Base-by-base conservation (phyloP, 2,797 vertebrate genomes). In the Dipus sagitta region DNA sequence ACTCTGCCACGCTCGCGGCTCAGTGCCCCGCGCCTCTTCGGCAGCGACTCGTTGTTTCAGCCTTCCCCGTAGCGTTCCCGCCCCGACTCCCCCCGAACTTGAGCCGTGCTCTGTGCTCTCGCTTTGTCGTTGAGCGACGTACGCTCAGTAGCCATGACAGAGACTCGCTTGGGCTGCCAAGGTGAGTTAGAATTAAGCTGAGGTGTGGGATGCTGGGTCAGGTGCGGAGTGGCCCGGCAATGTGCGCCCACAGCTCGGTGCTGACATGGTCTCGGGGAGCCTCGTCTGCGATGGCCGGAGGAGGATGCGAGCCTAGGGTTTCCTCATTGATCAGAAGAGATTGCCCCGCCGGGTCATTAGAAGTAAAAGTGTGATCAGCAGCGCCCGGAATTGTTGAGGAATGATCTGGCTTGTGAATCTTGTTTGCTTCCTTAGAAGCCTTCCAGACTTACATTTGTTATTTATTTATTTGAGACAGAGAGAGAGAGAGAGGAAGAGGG, bases 381-480 rank as follows among this genome's bases (percentile, higher is more conserved):
- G 70, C 38, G 5, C 47, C n/a, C n/a, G 77, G 24, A 68, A 60
- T 88, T 88, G 58, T 77, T 93, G 1, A 54, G 58, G 30, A 86
- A 65, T 80, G 62, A 90, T 60, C 23, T 75, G 58, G 67, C 85
- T 28, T 60, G 32, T 54, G 58, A 92, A 58, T 80, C 8, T 90
- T 89, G 71, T 68, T 89, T 95, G 47, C 7, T 76, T 75, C 17
- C 12, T 17, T 86, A 67, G 72, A 93, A 95, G 83, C 28, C 32
- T 32, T 8, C 21, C 5, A 70, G 20, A 54, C 70, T 67, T 86
- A 14, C 54, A 1, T 87, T 82, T 88, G 6, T 38, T 38, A 38
- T 38, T 38, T 38, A 38, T 38, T 38, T 38, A 38, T 38, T 38
- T 3, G 38, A 38, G 38, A 38, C 38, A 3, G 38, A 38, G 3